Conservation (phyloP, 1,140 invertebrate species). For the Pomacea maculata region DNA sequence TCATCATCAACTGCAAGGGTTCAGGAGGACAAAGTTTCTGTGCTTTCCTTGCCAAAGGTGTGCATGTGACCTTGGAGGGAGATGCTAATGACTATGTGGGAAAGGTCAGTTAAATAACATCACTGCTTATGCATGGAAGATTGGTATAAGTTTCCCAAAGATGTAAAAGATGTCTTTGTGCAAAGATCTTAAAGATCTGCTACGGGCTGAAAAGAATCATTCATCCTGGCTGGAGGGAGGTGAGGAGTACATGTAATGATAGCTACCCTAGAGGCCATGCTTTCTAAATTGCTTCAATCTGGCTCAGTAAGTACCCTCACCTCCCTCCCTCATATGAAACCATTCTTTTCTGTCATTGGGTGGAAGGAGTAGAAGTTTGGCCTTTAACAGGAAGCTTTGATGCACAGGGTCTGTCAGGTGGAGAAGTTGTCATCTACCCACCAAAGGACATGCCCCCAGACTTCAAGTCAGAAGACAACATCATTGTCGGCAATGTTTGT, state of each 20-base stretch:
- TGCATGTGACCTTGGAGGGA: conserved; percentile 91
- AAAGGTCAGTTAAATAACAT: conserved; percentile 68
- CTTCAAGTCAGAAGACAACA: conserved; percentile 89
- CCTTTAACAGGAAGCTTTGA: background rate
- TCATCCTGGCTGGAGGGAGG: too few relatives aligned
- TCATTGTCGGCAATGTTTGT: conserved; percentile 98
- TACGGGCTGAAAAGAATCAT: too few relatives aligned
- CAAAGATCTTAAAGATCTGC: too few relatives aligned
- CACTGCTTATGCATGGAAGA: too few relatives aligned
- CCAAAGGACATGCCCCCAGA: conserved; percentile 81
- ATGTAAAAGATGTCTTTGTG: too few relatives aligned
- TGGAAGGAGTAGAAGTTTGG: background rate
- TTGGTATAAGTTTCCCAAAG: too few relatives aligned
- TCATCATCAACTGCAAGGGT: conserved; percentile 87
- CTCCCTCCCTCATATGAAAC: background rate
- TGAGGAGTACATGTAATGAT: too few relatives aligned
- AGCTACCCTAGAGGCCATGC: too few relatives aligned
- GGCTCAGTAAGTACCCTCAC: background rate
- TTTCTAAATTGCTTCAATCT: background rate
- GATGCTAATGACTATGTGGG: conserved; percentile 99
- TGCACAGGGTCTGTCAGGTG: conserved; percentile 89
- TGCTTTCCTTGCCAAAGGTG: conserved; percentile 93
- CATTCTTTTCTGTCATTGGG: background rate
- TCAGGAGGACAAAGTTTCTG: conserved; percentile 99
- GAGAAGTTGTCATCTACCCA: conserved; percentile 93